Percentiles rank a stretch among this genome's conserved stretches.
phyloP scores from a whole-genome alignment of 2,797 vertebrate species.

The Telmatherina bonti region DNA sequence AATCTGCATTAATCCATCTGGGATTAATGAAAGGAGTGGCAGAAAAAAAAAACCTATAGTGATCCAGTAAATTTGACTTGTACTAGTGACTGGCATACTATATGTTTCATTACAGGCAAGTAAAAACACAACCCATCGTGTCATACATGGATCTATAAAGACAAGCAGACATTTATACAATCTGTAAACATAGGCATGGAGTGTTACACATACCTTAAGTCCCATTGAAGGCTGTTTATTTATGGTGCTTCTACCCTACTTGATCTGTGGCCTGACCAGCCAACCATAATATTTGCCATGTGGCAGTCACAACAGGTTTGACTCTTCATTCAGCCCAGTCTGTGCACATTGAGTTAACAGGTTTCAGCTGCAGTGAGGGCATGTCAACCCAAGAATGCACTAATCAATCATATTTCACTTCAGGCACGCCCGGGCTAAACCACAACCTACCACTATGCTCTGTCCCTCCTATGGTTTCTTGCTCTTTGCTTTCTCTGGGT shows the following conservation, averaged over 20 bases:
- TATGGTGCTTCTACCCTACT: constrained; percentile 51
- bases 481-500: constrained; percentile 62
- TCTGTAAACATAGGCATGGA: constrained; percentile 47
- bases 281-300: constrained; percentile 76
- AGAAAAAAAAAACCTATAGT: constrained; percentile 57
- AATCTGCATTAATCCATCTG: constrained; percentile 72
- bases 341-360: constrained; percentile 77
- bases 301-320: constrained; percentile 77
- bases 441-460: constrained; percentile 61
- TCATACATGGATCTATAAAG: constrained; percentile 37
- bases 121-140: constrained; percentile 41
- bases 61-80: constrained; percentile 48
- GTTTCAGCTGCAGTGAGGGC: constrained; percentile 75
- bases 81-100: constrained; percentile 66
- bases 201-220: constrained; percentile 49
- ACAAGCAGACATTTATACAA: constrained; percentile 34
- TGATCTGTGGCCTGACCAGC: constrained; percentile 56
- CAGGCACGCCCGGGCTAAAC: constrained; percentile 69
- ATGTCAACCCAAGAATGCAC: constrained; percentile 73
- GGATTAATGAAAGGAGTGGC: constrained; percentile 67
- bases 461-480: constrained; percentile 50
- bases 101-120: constrained; percentile 56
- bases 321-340: constrained; percentile 60
- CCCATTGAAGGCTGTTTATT: constrained; percentile 49
- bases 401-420: constrained; percentile 84